phyloP scores from a whole-genome alignment of 2,888 invertebrate genomes.

The Heliconius erato region DNA sequence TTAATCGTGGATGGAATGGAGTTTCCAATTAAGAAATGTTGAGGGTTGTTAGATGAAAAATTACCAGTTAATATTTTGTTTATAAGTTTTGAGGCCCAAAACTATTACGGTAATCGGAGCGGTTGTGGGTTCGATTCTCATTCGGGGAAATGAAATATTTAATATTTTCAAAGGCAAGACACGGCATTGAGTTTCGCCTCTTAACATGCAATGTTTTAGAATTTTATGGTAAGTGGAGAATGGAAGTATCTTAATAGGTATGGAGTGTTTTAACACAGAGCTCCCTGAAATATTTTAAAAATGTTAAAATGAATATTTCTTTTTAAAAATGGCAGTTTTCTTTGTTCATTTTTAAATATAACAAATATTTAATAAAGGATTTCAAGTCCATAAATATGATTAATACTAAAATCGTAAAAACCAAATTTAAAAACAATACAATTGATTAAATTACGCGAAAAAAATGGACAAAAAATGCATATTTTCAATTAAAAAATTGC shows the following conservation, averaged over 20 bases:
- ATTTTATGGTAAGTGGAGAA: too few relatives aligned
- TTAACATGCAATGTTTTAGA: too few relatives aligned
- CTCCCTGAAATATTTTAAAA: not conserved
- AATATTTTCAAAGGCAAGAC: too few relatives aligned
- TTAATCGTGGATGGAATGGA: not conserved
- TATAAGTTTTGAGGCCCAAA: not conserved
- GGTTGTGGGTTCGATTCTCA: too few relatives aligned
- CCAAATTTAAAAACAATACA: not conserved
- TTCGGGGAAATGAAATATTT: too few relatives aligned
- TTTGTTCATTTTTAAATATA: too few relatives aligned
- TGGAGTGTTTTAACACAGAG: not conserved
- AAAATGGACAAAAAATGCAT: not conserved
- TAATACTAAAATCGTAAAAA: not conserved
- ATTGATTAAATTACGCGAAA: not conserved
- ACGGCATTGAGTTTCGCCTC: too few relatives aligned
- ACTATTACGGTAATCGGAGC: too few relatives aligned
- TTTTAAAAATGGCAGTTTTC: too few relatives aligned
- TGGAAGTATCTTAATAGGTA: not conserved
- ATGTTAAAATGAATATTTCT: too few relatives aligned
- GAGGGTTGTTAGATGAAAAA: not conserved
- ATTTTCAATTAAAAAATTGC: conserved; percentile 1
- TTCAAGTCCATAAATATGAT: too few relatives aligned
- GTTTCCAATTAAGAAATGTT: not conserved
- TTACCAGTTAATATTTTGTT: not conserved
- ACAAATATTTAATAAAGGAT: too few relatives aligned